Evolutionary conservation across 2,113 vertebrate genomes (phyloP), one percentile per base, ranked within the genome.

Genomic region (Pseudopodoces humilis): DNA sequence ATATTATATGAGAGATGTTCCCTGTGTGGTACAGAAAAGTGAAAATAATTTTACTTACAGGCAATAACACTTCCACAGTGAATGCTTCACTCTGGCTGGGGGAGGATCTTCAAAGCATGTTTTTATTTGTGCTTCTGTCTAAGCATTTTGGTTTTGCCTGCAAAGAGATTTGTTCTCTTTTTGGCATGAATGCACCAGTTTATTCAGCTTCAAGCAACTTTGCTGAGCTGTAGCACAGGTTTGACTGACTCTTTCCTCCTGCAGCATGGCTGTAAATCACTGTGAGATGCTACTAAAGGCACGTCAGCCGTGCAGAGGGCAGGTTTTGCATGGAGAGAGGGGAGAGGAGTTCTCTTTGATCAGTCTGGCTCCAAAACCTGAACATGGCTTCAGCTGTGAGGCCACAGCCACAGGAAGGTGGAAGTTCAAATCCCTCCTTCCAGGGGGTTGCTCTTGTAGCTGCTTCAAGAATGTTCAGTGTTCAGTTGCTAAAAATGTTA

Each of bases 191-290:
- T 28, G 41, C 6, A 13, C 13, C 59, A 33, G 70, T 86, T 93
- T 91, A 72, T 81, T 94, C 70, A 87, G 83, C 80, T 95, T 84
- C 20, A 23, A 86, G 84, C 89, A 71, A 33, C 92, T 92, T 70
- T 47, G 43, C 64, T 88, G 87, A 95, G 91, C 92, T 94, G 89
- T 82, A 72, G 52, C 64, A 86, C 96, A 94, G 92, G 94, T 95
- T 94, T 94, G 86, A 94, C 92, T 71, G 85, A 93, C 44, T 96
- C 82, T 83, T 76, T 3, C 11, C 55, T 96, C 63, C 65, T 75
- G 28, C 81, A 91, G 55, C 35, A 16, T 9, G 77, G 60, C 85
- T 92, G 90, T 95, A 96, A 96, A 95, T 96, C 93, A 87, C 31
- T 25, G 33, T 4, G 47, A 65, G 70, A 85, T 95, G 82, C 85